Conservation (phyloP, 1,140 invertebrate genomes). For the Panagrolaimus sp. region DNA sequence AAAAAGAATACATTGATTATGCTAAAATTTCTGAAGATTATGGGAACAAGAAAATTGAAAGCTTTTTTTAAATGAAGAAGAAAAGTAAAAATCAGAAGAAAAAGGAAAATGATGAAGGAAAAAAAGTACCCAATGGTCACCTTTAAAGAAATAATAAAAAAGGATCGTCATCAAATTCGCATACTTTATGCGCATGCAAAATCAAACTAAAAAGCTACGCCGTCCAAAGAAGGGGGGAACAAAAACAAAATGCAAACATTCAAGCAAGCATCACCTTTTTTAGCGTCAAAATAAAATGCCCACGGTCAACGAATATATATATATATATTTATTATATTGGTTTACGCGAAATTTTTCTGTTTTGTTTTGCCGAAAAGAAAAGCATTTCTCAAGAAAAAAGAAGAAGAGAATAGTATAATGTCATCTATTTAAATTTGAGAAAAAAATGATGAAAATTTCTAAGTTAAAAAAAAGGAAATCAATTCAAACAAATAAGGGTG, state of each 20-base stretch:
- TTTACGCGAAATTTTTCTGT: too few relatives aligned
- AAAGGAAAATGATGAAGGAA: not conserved
- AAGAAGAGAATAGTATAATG: too few relatives aligned
- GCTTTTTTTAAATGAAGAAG: not conserved
- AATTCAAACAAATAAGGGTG: too few relatives aligned
- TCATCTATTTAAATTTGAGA: too few relatives aligned
- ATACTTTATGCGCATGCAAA: not conserved
- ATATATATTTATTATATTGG: too few relatives aligned
- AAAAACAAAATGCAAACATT: conserved; percentile 13
- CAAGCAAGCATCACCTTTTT: conserved; percentile 7
- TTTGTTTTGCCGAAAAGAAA: too few relatives aligned
- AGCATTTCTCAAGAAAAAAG: too few relatives aligned
- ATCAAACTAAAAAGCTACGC: conserved; percentile 4
- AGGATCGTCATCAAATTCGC: not conserved
- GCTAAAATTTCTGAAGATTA: too few relatives aligned
- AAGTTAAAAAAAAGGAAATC: too few relatives aligned
- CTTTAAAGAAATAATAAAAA: not conserved
- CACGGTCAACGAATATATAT: conserved; percentile 12
- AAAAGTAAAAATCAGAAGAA: not conserved
- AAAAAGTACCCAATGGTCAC: not conserved
- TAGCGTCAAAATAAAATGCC: conserved; percentile 12
- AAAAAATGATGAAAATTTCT: too few relatives aligned
- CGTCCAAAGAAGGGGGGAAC: not conserved
- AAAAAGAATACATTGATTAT: too few relatives aligned
- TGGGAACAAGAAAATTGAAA: not conserved